Percentiles rank a stretch among this genome's conserved stretches.
Conservation (phyloP, 2,113 vertebrate species). For the Cariama cristata region DNA sequence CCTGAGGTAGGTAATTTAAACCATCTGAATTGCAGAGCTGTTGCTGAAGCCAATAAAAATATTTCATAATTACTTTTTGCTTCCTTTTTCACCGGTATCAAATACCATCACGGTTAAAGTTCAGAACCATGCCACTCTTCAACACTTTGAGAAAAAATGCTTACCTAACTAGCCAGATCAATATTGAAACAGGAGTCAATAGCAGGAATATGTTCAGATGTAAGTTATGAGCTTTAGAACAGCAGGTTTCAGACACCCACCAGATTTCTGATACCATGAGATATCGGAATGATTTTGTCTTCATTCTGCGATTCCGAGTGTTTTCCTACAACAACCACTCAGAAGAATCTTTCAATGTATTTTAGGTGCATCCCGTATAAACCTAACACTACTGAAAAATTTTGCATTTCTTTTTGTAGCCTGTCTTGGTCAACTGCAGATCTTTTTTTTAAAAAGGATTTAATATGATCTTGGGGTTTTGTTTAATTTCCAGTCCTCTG, state of each 20-base stretch:
- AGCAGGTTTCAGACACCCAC: conserved; percentile 51
- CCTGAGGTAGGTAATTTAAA: conserved; percentile 50
- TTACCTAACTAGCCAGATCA: not conserved
- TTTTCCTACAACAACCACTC: conserved; percentile 6
- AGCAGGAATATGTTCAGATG: conserved; percentile 44
- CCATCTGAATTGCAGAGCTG: conserved; percentile 43
- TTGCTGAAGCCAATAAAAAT: conserved; percentile 64
- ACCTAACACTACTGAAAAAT: not conserved
- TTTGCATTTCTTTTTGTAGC: not conserved
- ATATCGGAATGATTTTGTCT: conserved; percentile 35
- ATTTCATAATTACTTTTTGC: conserved; percentile 60
- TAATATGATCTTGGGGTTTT: not conserved
- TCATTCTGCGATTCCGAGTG: conserved; percentile 28
- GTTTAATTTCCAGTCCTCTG: conserved; percentile 47
- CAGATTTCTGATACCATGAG: conserved; percentile 15
- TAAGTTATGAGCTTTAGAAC: conserved; percentile 26
- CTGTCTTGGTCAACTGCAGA: not conserved
- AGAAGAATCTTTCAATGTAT: not conserved
- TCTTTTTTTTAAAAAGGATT: not conserved
- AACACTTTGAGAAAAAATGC: not conserved
- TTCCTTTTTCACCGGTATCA: conserved; percentile 64
- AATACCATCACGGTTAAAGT: conserved; percentile 57
- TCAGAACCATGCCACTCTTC: conserved; percentile 54
- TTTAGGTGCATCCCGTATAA: not conserved
- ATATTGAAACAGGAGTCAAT: not conserved